phyloP scores from a whole-genome alignment of 64 coral and sea anemone genomes.

The Dendrophyllia cribrosa region DNA sequence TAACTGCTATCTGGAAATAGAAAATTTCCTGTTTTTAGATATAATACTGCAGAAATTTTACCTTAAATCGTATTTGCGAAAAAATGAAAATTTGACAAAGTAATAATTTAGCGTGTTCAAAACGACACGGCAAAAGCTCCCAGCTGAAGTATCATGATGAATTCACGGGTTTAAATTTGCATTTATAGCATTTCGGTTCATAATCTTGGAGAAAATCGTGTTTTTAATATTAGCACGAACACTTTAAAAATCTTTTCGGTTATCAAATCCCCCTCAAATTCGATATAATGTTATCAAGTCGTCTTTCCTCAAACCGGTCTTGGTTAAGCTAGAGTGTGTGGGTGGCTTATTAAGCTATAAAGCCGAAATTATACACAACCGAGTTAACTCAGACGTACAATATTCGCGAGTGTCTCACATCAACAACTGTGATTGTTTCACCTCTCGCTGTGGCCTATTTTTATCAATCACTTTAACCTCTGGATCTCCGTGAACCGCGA shows the following conservation, averaged over 20 bases:
- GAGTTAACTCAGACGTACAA: constrained; percentile 17
- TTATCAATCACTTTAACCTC: not conserved
- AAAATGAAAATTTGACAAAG: not conserved
- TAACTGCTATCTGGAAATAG: not conserved
- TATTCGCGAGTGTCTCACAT: constrained; percentile 8
- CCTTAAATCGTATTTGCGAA: not conserved
- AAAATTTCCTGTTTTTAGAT: not conserved
- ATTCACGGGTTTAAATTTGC: constrained; percentile 40
- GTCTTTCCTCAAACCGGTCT: not conserved
- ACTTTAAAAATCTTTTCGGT: constrained; percentile 13
- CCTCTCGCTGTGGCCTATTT: not conserved
- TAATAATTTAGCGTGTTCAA: constrained; percentile 29
- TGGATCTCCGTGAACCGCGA: not conserved
- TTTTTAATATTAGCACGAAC: constrained; percentile 8
- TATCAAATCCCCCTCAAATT: constrained; percentile 26
- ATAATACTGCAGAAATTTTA: not conserved
- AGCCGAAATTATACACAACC: constrained; percentile 33
- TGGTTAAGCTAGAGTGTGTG: not conserved
- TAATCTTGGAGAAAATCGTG: constrained; percentile 28
- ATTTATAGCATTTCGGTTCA: constrained; percentile 2
- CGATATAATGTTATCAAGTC: not conserved
- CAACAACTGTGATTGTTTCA: not conserved
- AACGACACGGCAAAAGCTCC: not conserved
- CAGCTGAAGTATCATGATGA: constrained; percentile 37
- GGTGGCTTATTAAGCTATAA: constrained; percentile 32